Evolutionary conservation across 1,140 invertebrate species (phyloP).

Genomic region (Sycobia sp.): DNA sequence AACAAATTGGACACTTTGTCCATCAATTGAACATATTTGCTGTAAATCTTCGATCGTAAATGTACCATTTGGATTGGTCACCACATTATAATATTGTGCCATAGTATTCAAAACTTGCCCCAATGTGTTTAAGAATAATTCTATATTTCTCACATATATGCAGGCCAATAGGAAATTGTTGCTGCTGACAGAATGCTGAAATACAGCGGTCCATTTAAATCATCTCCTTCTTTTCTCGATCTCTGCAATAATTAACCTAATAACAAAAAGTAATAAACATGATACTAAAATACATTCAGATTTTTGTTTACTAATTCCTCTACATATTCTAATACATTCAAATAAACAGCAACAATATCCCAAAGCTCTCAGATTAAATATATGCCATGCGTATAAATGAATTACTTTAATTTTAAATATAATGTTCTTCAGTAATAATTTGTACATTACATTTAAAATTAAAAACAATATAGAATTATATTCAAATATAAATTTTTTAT

Average conservation of each 20-base stretch:
- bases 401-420: not conserved
- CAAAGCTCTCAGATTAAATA: not conserved
- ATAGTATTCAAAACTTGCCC: conserved; percentile 51
- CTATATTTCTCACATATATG: not conserved
- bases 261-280: conserved; percentile 41
- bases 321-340: not conserved
- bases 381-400: not conserved
- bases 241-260: conserved; percentile 46
- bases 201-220: conserved; percentile 48
- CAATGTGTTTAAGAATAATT: conserved; percentile 32
- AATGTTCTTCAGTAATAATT: not conserved
- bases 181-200: conserved; percentile 39
- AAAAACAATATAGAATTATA: too few relatives aligned
- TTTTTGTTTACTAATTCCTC: not conserved
- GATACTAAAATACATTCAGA: not conserved
- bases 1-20: conserved; percentile 52
- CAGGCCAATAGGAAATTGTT: conserved; percentile 34
- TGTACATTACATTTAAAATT: not conserved
- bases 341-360: conserved; percentile 26
- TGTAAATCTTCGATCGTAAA: conserved; percentile 52
- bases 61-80: conserved; percentile 53
- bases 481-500: too few relatives aligned
- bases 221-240: conserved; percentile 44
- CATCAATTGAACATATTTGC: conserved; percentile 50
- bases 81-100: conserved; percentile 58